These are phyloP conservation scores for Pseudeuparius sepicola DNA, from an alignment of 2,888 invertebrate species.

Conservation along the genomic window DNA sequence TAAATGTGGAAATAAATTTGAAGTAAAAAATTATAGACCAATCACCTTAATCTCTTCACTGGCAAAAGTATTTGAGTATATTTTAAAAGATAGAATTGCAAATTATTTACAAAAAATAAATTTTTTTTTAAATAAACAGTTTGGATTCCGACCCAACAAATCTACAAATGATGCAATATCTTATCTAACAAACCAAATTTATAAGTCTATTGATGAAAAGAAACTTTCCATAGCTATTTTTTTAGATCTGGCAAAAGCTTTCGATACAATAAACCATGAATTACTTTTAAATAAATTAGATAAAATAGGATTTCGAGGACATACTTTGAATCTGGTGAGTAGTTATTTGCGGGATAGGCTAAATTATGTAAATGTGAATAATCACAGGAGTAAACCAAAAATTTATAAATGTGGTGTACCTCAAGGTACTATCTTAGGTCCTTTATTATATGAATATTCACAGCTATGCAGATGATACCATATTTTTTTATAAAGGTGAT, in stretches of 20 bases:
- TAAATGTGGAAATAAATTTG: no score
- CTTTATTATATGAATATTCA: background rate
- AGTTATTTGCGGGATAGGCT: background rate
- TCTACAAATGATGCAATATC: background rate
- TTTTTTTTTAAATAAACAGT: no score
- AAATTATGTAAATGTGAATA: background rate
- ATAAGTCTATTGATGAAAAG: background rate
- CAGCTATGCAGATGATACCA: constrained; percentile 1
- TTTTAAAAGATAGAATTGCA: no score
- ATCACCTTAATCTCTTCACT: no score
- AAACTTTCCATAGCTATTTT: background rate
- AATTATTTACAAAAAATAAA: no score
- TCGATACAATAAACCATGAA: background rate
- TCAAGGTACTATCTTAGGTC: background rate
- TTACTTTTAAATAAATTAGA: background rate
- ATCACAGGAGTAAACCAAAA: background rate
- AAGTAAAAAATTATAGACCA: no score
- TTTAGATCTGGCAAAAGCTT: constrained; percentile 1
- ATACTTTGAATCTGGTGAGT: background rate
- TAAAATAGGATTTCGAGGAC: background rate
- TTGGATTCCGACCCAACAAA: no score
- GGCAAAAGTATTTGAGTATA: no score
- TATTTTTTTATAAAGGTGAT: constrained; percentile 5
- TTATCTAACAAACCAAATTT: background rate
- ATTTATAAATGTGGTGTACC: constrained; percentile 1